A percentile compares a stretch with the other conserved stretches of the same genome.
phyloP scores from a whole-genome alignment of 2,113 vertebrate species.

The Sylvietta virens region DNA sequence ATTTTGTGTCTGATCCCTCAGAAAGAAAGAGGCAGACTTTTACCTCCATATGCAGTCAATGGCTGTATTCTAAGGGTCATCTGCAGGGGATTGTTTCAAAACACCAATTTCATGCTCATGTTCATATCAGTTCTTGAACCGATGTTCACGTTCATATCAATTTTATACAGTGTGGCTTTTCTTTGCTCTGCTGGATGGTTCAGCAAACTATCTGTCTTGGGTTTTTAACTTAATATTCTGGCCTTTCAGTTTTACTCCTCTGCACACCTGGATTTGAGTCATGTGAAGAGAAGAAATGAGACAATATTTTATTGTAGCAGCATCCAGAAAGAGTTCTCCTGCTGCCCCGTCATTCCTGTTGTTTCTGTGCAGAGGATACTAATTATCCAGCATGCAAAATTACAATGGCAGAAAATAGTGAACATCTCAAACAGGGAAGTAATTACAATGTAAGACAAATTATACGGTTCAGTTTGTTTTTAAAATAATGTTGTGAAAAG shows the following conservation, averaged over 20 bases:
- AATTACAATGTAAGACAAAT: constrained; percentile 40
- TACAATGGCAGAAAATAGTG: constrained; percentile 11
- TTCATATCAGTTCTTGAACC: background rate
- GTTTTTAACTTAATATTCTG: background rate
- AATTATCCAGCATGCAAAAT: constrained; percentile 43
- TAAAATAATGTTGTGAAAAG: background rate
- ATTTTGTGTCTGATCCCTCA: background rate
- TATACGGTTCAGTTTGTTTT: background rate
- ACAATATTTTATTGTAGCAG: background rate
- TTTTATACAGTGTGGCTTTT: background rate
- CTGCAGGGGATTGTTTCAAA: background rate
- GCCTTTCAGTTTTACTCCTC: background rate
- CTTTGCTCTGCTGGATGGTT: background rate
- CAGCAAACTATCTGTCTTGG: background rate
- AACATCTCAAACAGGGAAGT: constrained; percentile 3
- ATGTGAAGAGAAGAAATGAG: background rate
- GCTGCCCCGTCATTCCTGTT: background rate
- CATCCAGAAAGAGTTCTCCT: background rate
- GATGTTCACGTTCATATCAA: background rate
- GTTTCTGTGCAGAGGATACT: constrained; percentile 18
- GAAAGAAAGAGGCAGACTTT: background rate
- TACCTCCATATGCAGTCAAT: background rate
- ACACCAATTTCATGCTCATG: background rate
- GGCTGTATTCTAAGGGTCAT: background rate
- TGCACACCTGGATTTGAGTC: constrained; percentile 4